These are phyloP conservation scores for Parasteatoda tepidariorum DNA, from an alignment of 1,140 invertebrate genomes.

Conservation along the genomic window DNA sequence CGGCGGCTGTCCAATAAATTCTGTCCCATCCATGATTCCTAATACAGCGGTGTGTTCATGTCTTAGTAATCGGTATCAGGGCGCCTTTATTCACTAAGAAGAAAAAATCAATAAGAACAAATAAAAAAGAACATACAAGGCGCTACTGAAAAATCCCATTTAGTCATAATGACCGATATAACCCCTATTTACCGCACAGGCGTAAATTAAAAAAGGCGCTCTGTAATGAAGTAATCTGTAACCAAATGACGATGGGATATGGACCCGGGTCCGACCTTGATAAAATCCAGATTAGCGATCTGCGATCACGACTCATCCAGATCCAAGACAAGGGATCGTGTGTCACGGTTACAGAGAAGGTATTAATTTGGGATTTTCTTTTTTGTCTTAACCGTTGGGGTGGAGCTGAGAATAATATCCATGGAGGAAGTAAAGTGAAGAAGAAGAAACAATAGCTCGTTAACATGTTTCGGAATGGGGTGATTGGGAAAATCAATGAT, in stretches of 20 bases:
- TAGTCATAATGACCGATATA: conserved; percentile 52
- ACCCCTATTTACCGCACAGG: conserved; percentile 47
- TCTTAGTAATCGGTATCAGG: conserved; percentile 54
- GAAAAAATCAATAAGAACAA: background rate
- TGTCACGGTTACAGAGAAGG: background rate
- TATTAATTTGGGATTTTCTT: background rate
- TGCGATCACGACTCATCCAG: conserved; percentile 36
- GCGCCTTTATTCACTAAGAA: conserved; percentile 50
- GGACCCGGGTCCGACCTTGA: conserved; percentile 29
- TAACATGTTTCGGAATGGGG: conserved; percentile 8
- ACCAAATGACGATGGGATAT: conserved; percentile 41
- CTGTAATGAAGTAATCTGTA: conserved; percentile 59
- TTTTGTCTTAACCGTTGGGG: background rate
- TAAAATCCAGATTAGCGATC: conserved; percentile 45
- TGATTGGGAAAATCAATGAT: background rate
- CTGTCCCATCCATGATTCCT: conserved; percentile 10
- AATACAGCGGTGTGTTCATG: conserved; percentile 49
- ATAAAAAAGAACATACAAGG: background rate
- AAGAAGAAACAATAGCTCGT: conserved; percentile 29
- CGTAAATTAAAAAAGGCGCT: conserved; percentile 19
- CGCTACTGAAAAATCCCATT: conserved; percentile 40
- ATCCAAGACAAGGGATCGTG: background rate
- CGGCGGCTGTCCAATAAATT: conserved; percentile 30
- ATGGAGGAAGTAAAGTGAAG: background rate
- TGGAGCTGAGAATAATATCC: background rate